Evolutionary conservation across 2,888 invertebrate species (phyloP).

Genomic region (Leptinotarsa rubiginosa): DNA sequence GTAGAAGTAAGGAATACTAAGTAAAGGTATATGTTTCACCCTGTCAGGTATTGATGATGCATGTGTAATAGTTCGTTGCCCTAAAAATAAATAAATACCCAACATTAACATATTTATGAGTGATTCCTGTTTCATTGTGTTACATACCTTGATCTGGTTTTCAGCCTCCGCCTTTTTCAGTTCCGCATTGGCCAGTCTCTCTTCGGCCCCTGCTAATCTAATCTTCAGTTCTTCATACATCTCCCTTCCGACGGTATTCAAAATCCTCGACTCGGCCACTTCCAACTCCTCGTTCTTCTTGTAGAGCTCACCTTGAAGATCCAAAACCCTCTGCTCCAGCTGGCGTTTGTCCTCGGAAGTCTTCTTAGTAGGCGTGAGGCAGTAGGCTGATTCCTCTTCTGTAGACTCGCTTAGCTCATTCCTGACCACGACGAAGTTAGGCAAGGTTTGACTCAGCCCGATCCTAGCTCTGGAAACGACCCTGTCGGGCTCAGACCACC

Average conservation of each 20-base stretch:
- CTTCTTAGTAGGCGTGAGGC: constrained; percentile 33
- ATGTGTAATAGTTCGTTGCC: too few relatives aligned
- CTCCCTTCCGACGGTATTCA: constrained; percentile 28
- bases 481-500: constrained; percentile 89
- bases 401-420: constrained; percentile 55
- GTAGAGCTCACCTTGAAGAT: constrained; percentile 65
- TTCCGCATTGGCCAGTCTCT: constrained; percentile 49
- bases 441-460: constrained; percentile 70
- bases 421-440: constrained; percentile 51
- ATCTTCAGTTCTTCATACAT: constrained; percentile 58
- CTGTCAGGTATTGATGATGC: too few relatives aligned
- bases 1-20: too few relatives aligned
- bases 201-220: constrained; percentile 53
- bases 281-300: constrained; percentile 50
- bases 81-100: too few relatives aligned
- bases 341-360: constrained; percentile 42
- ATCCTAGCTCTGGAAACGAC: constrained; percentile 85
- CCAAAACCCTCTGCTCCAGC: constrained; percentile 63
- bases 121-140: too few relatives aligned
- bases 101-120: too few relatives aligned
- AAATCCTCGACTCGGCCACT: constrained; percentile 28
- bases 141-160: neutral
- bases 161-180: constrained; percentile 50
- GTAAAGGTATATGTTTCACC: too few relatives aligned
- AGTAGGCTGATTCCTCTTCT: constrained; percentile 56